A percentile compares a stretch with the other conserved stretches of the same genome.
These are phyloP conservation scores for Papilio helenus DNA, from an alignment of 1,140 invertebrate genomes.

Conservation along the genomic window DNA sequence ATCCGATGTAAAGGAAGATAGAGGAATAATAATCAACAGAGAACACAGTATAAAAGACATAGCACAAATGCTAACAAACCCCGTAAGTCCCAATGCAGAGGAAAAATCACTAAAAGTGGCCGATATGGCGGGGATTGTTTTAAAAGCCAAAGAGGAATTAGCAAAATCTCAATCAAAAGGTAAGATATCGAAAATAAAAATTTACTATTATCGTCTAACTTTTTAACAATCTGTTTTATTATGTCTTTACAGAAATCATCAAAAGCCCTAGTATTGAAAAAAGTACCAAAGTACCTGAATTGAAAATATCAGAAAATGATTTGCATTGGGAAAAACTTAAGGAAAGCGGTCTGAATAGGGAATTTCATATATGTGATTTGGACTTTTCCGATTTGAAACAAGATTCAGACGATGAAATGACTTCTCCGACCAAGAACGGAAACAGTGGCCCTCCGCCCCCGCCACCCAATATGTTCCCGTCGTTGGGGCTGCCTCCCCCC, in stretches of 20 bases:
- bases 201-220: neutral
- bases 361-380: conserved; percentile 95
- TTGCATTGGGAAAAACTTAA: conserved; percentile 96
- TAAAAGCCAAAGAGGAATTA: conserved; percentile 95
- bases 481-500: conserved; percentile 76
- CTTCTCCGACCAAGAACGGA: conserved; percentile 84
- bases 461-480: conserved; percentile 83
- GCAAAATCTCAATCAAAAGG: conserved; percentile 90
- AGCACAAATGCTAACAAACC: conserved; percentile 90
- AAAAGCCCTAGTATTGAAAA: conserved; percentile 87
- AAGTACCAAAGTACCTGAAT: conserved; percentile 85
- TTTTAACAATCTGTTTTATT: conserved; percentile 18
- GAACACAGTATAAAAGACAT: conserved; percentile 94
- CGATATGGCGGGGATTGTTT: conserved; percentile 94
- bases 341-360: conserved; percentile 90
- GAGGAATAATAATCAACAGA: conserved; percentile 84
- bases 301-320: conserved; percentile 96
- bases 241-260: conserved; percentile 83
- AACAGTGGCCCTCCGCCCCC: conserved; percentile 89
- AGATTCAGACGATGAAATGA: conserved; percentile 88
- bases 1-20: conserved; percentile 84
- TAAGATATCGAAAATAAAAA: conserved; percentile 40
- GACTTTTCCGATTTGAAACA: conserved; percentile 97
- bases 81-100: conserved; percentile 78
- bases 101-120: conserved; percentile 85